A percentile compares a stretch with the other conserved stretches of the same genome.
phyloP scores from a whole-genome alignment of 2,888 invertebrate genomes.

The Microchrysa polita region DNA sequence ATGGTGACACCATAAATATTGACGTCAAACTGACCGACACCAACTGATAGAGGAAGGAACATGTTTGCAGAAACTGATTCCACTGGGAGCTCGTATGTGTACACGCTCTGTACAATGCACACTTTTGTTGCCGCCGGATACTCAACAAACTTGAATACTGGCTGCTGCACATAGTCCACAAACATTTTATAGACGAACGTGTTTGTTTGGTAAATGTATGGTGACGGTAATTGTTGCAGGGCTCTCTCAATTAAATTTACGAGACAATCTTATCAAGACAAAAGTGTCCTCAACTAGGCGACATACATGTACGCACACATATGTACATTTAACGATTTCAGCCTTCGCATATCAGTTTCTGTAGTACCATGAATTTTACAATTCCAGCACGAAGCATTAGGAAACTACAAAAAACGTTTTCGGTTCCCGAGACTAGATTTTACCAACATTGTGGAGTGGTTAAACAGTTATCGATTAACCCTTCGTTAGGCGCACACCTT shows the following conservation, averaged over 20 bases:
- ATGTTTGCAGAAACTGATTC: conserved; percentile 24
- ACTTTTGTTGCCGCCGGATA: conserved; percentile 2
- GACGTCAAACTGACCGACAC: conserved; percentile 40
- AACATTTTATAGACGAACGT: background rate
- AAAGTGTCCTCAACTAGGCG: conserved; percentile 6
- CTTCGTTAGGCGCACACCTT: no score
- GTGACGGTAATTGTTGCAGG: conserved; percentile 40
- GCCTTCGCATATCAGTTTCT: no score
- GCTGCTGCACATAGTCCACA: background rate
- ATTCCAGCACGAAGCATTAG: no score
- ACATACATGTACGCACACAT: background rate
- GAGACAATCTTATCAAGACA: conserved; percentile 39
- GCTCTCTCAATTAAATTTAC: conserved; percentile 35
- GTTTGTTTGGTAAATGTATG: conserved; percentile 28
- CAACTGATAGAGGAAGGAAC: conserved; percentile 34
- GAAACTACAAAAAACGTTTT: no score
- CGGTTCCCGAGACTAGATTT: no score
- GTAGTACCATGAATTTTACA: no score
- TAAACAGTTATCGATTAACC: no score
- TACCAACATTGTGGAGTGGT: no score
- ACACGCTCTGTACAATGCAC: background rate
- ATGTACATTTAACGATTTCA: no score
- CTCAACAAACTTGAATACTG: background rate
- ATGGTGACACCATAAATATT: conserved; percentile 41
- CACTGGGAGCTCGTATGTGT: background rate